Percentiles rank a stretch among this genome's conserved stretches.
phyloP scores from a whole-genome alignment of 2,113 vertebrate genomes.

The Dicrurus megarhynchus region DNA sequence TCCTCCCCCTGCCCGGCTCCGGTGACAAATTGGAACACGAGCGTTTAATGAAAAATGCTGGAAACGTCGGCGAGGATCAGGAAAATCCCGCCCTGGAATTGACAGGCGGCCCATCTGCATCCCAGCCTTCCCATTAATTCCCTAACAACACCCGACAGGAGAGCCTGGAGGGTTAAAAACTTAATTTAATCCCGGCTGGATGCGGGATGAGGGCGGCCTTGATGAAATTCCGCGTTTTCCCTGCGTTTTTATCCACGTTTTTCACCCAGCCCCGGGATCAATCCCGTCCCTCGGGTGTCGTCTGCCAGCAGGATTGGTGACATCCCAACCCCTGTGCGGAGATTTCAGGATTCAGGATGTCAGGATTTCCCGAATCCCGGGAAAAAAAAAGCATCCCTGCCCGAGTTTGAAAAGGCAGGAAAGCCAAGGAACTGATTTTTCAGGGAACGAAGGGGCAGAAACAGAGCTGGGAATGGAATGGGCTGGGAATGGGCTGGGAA shows the following conservation, averaged over 20 bases:
- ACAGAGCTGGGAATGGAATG: no score
- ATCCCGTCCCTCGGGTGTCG: background rate
- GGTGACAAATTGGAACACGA: slow-evolving; percentile 84
- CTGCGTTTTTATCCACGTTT: background rate
- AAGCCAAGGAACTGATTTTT: background rate
- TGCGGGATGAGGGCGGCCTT: background rate
- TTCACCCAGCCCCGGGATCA: background rate
- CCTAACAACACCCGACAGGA: slow-evolving; percentile 79
- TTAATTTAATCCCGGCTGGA: slow-evolving; percentile 77
- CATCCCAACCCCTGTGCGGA: accelerated
- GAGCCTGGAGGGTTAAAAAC: slow-evolving; percentile 80
- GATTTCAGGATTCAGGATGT: background rate
- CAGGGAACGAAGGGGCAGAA: no score
- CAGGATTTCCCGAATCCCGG: background rate
- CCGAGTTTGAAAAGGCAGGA: background rate
- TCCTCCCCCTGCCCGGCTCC: slow-evolving; percentile 75
- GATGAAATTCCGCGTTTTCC: background rate
- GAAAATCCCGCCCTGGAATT: slow-evolving; percentile 73
- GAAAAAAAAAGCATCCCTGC: background rate
- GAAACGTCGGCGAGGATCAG: slow-evolving; percentile 77
- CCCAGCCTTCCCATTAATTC: slow-evolving; percentile 78
- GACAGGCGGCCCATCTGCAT: slow-evolving; percentile 82
- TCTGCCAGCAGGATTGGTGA: background rate
- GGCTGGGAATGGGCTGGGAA: no score
- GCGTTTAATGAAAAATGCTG: slow-evolving; percentile 80